Conservation (phyloP, 2,113 vertebrate species). For the Ornithorhynchus anatinus region DNA sequence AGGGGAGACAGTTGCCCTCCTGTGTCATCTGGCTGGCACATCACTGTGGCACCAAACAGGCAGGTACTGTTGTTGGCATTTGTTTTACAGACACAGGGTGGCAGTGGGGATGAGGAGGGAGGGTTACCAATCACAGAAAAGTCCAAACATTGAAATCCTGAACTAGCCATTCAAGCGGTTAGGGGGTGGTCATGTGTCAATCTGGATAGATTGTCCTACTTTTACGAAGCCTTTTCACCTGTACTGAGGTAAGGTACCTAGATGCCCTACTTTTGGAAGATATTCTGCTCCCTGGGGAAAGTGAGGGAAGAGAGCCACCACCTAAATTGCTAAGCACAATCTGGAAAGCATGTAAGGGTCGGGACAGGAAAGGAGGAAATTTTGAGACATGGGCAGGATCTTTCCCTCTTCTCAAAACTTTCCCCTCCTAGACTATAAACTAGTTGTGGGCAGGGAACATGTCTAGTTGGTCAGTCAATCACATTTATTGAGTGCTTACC, state of each 20-base stretch:
- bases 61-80: neutral
- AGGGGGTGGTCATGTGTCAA: slow-evolving; percentile 17
- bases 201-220: neutral
- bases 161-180: neutral
- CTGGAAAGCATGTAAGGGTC: too few species aligned
- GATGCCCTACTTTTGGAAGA: slow-evolving; percentile 23
- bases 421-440: too few species aligned
- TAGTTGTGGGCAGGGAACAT: too few species aligned
- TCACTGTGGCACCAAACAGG: neutral
- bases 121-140: neutral
- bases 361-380: too few species aligned
- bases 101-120: neutral
- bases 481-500: too few species aligned
- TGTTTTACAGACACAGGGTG: neutral
- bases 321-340: too few species aligned
- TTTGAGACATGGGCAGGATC: too few species aligned
- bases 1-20: neutral
- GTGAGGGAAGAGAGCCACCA: too few species aligned
- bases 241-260: slow-evolving; percentile 26
- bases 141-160: neutral
- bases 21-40: neutral
- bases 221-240: slow-evolving; percentile 30
- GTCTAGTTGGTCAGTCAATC: too few species aligned
- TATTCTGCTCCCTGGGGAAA: slow-evolving; percentile 11
- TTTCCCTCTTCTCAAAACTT: too few species aligned